Percentiles rank a stretch among this genome's conserved stretches.
Evolutionary conservation across 2,113 vertebrate species (phyloP).

Genomic region (Oreochromis aureus): DNA sequence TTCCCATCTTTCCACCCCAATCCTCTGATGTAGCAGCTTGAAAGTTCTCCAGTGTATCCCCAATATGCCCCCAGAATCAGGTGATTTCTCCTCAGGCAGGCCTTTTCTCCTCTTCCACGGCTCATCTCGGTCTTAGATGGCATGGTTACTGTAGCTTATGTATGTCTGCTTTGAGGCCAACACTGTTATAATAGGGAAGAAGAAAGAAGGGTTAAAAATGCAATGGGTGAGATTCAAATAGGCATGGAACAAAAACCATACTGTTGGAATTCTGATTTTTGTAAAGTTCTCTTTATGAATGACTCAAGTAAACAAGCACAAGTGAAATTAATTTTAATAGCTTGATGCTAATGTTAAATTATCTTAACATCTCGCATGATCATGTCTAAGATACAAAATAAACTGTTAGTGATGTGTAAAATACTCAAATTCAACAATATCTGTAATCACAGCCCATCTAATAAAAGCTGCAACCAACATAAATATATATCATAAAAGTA

Average conservation of each 20-base stretch:
- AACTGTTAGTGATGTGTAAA: background rate
- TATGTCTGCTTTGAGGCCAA: slow-evolving; percentile 93
- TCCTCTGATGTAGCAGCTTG: slow-evolving; percentile 17
- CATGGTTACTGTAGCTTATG: slow-evolving; percentile 95
- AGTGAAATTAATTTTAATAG: slow-evolving; percentile 5
- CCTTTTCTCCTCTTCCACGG: background rate
- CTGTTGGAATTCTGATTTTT: background rate
- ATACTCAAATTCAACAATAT: background rate
- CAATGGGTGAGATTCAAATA: background rate
- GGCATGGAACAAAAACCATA: background rate
- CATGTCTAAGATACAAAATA: background rate
- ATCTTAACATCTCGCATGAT: background rate
- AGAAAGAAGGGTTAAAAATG: slow-evolving; percentile 36
- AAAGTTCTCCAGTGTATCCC: slow-evolving; percentile 19
- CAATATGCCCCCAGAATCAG: slow-evolving; percentile 14
- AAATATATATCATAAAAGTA: background rate
- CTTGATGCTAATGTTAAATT: background rate
- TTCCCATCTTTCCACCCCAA: slow-evolving; percentile 45
- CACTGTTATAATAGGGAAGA: slow-evolving; percentile 61
- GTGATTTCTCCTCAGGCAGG: slow-evolving; percentile 29
- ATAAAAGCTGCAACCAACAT: background rate
- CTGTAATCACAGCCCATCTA: background rate
- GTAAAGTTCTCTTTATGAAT: slow-evolving; percentile 15
- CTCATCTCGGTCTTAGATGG: slow-evolving; percentile 75
- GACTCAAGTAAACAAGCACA: background rate